These are phyloP conservation scores for Aricia artaxerxes DNA, from an alignment of 2,888 invertebrate genomes.

Conservation along the genomic window DNA sequence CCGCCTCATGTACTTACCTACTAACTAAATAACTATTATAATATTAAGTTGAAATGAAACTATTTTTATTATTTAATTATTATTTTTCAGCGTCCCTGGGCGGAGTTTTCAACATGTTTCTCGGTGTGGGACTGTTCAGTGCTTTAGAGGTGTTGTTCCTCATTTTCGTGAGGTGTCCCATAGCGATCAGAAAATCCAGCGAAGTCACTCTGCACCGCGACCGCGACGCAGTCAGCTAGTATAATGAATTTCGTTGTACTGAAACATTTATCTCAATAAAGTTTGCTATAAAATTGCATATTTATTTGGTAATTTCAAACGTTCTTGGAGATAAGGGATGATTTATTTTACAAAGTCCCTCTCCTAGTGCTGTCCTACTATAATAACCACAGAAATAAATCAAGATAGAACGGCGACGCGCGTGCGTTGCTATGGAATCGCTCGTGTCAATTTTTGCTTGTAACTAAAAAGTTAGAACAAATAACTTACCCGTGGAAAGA, in stretches of 20 bases:
- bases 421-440: too few species aligned
- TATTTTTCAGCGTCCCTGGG: conserved; percentile 66
- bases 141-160: conserved; percentile 63
- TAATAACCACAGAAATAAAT: too few species aligned
- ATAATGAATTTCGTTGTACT: neutral
- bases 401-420: too few species aligned
- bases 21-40: too few species aligned
- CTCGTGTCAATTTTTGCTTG: too few species aligned
- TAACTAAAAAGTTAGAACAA: too few species aligned
- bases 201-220: conserved; percentile 36
- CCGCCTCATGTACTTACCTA: too few species aligned
- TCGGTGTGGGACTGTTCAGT: conserved; percentile 70
- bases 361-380: neutral
- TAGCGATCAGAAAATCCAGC: conserved; percentile 43
- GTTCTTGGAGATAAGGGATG: neutral
- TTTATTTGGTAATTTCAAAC: neutral
- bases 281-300: neutral
- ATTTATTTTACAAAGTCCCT: neutral
- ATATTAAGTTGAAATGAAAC: too few species aligned
- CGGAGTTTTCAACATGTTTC: conserved; percentile 74
- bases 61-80: neutral
- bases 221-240: conserved; percentile 2
- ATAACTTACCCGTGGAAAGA: too few species aligned
- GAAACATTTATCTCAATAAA: neutral
- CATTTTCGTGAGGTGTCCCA: conserved; percentile 45